phyloP scores from a whole-genome alignment of 2,113 vertebrate species.

The Chionis minor region DNA sequence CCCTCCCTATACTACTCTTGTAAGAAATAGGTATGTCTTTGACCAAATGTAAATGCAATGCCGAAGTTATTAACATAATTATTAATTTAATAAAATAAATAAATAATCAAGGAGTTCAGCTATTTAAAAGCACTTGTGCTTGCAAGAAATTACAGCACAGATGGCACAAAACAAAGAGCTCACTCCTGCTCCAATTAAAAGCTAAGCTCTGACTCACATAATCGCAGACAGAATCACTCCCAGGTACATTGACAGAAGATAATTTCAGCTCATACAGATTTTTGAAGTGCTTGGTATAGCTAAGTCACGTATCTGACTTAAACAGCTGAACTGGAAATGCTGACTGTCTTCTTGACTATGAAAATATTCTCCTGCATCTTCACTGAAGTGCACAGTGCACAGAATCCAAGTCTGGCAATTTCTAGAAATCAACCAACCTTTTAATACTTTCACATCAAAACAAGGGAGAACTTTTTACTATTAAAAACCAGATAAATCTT shows the following conservation, averaged over 20 bases:
- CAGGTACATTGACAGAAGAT: slow-evolving; percentile 38
- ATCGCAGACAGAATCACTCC: not conserved
- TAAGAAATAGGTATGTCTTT: not conserved
- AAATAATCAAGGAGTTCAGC: not conserved
- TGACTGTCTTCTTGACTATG: not conserved
- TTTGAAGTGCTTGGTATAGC: not conserved
- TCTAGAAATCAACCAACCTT: slow-evolving; percentile 13
- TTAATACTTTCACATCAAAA: not conserved
- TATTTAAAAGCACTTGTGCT: slow-evolving; percentile 18
- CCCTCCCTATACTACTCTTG: not conserved
- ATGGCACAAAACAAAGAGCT: slow-evolving; percentile 44
- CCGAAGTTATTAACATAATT: not conserved
- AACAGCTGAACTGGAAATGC: slow-evolving; percentile 34
- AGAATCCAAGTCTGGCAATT: slow-evolving; percentile 3
- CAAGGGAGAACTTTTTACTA: not conserved
- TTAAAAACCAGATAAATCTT: not conserved
- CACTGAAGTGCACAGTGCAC: not conserved
- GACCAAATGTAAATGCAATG: not conserved
- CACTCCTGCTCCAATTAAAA: slow-evolving; percentile 37
- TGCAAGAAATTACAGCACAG: slow-evolving; percentile 27
- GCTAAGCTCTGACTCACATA: slow-evolving; percentile 17
- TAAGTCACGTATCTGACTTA: not conserved
- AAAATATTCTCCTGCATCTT: not conserved
- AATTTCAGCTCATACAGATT: not conserved
- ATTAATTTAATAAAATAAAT: slow-evolving; percentile 30